These are phyloP conservation scores for Drosophila orena DNA, from an alignment of 1,140 invertebrate species.

Conservation along the genomic window DNA sequence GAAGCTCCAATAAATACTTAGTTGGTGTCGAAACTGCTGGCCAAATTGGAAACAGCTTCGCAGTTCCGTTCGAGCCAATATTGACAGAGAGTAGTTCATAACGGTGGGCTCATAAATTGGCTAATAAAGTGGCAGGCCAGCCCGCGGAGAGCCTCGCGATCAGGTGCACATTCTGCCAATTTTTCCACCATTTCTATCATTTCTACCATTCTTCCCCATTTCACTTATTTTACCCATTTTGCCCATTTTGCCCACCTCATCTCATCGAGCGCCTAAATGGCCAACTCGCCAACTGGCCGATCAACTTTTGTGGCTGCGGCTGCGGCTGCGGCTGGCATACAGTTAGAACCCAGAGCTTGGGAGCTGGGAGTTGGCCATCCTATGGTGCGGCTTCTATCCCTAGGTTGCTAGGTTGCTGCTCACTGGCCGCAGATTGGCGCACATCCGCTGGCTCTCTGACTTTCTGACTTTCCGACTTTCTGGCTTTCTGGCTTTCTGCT, in stretches of 20 bases:
- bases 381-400: constrained; percentile 41
- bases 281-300: constrained; percentile 39
- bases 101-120: constrained; percentile 30
- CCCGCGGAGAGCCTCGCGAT: neutral
- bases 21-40: constrained; percentile 6
- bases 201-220: neutral
- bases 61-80: constrained; percentile 21
- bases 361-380: constrained; percentile 15
- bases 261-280: constrained; percentile 34
- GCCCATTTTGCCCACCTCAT: constrained; percentile 44
- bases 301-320: constrained; percentile 34
- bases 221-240: constrained; percentile 48
- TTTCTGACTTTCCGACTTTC: neutral
- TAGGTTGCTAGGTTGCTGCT: constrained; percentile 39
- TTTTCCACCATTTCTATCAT: constrained; percentile 30
- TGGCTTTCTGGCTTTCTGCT: neutral
- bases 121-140: constrained; percentile 39
- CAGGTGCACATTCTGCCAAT: constrained; percentile 27
- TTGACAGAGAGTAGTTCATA: constrained; percentile 20
- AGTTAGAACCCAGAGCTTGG: constrained; percentile 19
- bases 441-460: constrained; percentile 28
- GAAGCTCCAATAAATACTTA: neutral
- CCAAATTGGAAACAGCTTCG: constrained; percentile 14
- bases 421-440: constrained; percentile 28
- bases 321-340: constrained; percentile 45